Base-by-base conservation (phyloP, 1,140 invertebrate species). In the Macrobrachium nipponense region DNA sequence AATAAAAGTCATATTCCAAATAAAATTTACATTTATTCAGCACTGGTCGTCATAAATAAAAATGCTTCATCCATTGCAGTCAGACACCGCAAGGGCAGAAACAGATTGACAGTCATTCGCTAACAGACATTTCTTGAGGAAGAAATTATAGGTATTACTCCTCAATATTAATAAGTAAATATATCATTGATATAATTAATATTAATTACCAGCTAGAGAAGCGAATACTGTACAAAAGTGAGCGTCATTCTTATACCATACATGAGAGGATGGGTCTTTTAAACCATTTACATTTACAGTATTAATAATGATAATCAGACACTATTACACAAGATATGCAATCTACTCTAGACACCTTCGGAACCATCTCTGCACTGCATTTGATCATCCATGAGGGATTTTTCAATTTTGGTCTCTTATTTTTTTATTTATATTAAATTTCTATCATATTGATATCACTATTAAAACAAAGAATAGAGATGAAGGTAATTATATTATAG, bases 141-240 rank as follows among this genome's bases (percentile, higher is more conserved):
- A 66, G 66, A 73, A 85, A 61, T 83, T 83, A 85, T 72, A 76
- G 76, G 72, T 85, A 85, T 79, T 59, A 72, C 68, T 75, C 79
- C 76, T 76, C 79, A 51, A 27, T 78, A 62, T 78, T 79, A 85
- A 85, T 78, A 70, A 78, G 84, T 86, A 80, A 80, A 86, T 83
- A 59, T 76, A 59, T 64, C 81, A 66, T 76, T 83, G 64, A 75
- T 66, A 76, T 80, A 73, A 80, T 80, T 80, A 86, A 76, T 80
- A 80, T 80, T 80, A 86, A 75, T 80, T 80, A 86, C 78, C 60
- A 80, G 60, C 78, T 80, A 80, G 59, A 86, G 78, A 86, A 86
- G 84, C 84, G 75, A 75, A 86, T 86, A 86, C 78, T 86, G 84
- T 86, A 86, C 84, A 86, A 86, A 86, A 86, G 77, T 86, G 84